Evolutionary conservation across 2,797 vertebrate species (phyloP), one percentile per base, ranked within the genome.

Genomic region (Sebastes wilsoni): DNA sequence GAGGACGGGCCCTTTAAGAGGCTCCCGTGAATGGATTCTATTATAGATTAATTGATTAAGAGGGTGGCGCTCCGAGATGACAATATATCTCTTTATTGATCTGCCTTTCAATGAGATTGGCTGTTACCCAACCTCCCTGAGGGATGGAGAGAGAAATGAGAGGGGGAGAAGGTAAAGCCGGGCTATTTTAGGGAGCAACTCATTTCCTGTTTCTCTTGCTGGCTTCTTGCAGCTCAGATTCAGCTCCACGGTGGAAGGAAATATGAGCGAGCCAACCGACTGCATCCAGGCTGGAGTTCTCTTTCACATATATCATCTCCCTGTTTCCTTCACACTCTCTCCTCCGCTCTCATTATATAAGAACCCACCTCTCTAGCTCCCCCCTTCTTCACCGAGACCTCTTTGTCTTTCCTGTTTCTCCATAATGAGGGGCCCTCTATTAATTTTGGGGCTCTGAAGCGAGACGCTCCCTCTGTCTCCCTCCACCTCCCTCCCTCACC

Each of bases 21-120:
- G 87, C 87, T 83, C 59, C 87, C 58, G 56, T 73, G 82, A 90
- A 87, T 73, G 80, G 76, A 94, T 95, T 93, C 91, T 90, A 92
- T 93, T 94, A 96, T 96, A 91, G 95, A 96, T 96, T 94, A 92
- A 96, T 96, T 96, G 95, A 96, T 96, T 95, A 93, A 87, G 89
- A 92, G 87, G 91, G 89, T 87, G 93, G 90, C 32, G 74, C 90
- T 84, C 73, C 46, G 83, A 94, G 92, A 95, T 94, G 91, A 94
- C 92, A 95, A 95, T 94, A 93, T 95, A 95, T 95, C 93, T 95
- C 88, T 91, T 89, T 90, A 96, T 96, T 95, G 95, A 96, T 96
- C 94, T 93, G 88, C 83, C 87, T 93, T 91, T 94, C 93, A 94
- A 93, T 95, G 94, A 91, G 91, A 94, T 93, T 94, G 94, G 91